Evolutionary conservation across 1,140 invertebrate genomes (phyloP), one percentile per base, ranked within the genome.

Genomic region (Condylostylus longicornis): DNA sequence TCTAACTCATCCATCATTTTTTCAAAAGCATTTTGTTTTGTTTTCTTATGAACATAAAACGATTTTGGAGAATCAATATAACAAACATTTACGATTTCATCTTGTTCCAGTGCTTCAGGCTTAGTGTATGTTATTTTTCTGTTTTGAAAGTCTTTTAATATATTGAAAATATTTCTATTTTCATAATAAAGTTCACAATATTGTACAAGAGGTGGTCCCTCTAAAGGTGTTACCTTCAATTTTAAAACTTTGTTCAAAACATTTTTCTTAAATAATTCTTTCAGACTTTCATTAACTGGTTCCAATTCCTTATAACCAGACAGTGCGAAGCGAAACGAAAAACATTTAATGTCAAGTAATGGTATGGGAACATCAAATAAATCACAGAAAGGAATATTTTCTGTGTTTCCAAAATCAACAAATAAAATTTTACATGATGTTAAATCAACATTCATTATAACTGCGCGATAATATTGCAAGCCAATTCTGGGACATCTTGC

Each of bases 341-440:
- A 75, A 5, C 77, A 72, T 63, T 70, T 72, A 1, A 73, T 74
- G 27, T 72, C 66, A 12, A 81, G 66, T 57, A 72, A 74, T 45
- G 75, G 70, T 18, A 70, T 61, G 2, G 80, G 79, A 43, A 85
- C 71, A 54, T 78, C 70, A 56, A 69, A 84, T 21, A 85, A 70
- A 43, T 77, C 69, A 39, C 71, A 68, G 22, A 72, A 70, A 4
- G 70, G 65, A 18, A 83, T 64, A 41, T 72, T 51, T 60, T 81
- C 79, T 4, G 71, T 74, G 45, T 80, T 77, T 6, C 81, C 81
- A 54, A 77, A 83, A 58, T 85, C 81, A 14, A 82, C 77, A 50
- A 79, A 84, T 47, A 75, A 79, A 10, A 83, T 65, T 60, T 77
- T 71, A 46, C 69, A 73, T 19, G 63, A 61, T 21, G 63, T 66